A percentile compares a stretch with the other conserved stretches of the same genome.
phyloP scores from a whole-genome alignment of 1,140 invertebrate genomes.

The Plectus sambesii region DNA sequence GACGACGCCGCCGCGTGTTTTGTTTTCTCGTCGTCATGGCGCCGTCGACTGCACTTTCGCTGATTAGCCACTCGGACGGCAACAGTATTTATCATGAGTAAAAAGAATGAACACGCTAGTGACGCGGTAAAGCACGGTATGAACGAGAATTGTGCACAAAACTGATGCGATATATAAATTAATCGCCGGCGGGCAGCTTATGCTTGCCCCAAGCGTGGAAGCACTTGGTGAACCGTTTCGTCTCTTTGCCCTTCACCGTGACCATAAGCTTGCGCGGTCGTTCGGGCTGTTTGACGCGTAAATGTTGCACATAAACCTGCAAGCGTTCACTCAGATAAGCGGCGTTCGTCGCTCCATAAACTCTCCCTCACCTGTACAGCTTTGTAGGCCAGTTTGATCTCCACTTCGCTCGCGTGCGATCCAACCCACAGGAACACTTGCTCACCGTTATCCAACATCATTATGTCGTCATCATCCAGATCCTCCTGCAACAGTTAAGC shows the following conservation, averaged over 20 bases:
- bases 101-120: no score
- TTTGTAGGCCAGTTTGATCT: constrained; percentile 95
- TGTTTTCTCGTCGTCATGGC: no score
- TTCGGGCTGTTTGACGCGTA: constrained; percentile 86
- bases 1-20: no score
- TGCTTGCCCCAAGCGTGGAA: constrained; percentile 86
- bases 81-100: no score
- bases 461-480: constrained; percentile 96
- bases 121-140: no score
- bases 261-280: constrained; percentile 78
- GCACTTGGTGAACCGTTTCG: constrained; percentile 83
- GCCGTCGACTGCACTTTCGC: no score
- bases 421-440: constrained; percentile 97
- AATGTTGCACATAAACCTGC: constrained; percentile 96
- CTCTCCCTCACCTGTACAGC: constrained; percentile 82
- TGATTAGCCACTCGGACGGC: no score
- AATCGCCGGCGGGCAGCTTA: constrained; percentile 41
- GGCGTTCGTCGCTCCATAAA: no score
- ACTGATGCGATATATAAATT: no score
- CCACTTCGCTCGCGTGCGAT: constrained; percentile 86
- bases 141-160: no score
- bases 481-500: constrained; percentile 63
- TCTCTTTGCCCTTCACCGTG: constrained; percentile 94
- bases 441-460: constrained; percentile 96
- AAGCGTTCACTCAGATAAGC: no score